Evolutionary conservation across 2,888 invertebrate species (phyloP), one percentile per base, ranked within the genome.

Genomic region (Eucera pruinosa): DNA sequence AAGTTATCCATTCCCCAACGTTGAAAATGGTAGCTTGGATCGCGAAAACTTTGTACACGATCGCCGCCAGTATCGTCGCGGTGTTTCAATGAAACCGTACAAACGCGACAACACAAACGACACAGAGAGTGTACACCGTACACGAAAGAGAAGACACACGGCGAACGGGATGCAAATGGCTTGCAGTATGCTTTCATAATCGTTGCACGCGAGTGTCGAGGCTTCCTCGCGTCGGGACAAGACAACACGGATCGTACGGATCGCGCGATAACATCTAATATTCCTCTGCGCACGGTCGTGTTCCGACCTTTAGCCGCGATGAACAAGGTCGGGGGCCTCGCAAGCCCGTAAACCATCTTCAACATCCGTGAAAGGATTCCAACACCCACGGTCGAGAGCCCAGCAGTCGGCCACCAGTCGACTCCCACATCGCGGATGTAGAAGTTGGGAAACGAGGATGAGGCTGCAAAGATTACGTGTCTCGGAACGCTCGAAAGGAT

Each of bases 351-450:
- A 88, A 89, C 84, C 86, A 89, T 89, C 86, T 80, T 87, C 84
- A 88, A 86, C 85, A 87, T 86, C 86, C 86, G 86, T 86, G 88
- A 88, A 89, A 88, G 89, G 88, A 87, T 88, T 86, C 85, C 84
- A 84, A 89, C 89, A 87, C 89, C 89, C 86, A 89, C 89, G 85
- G 77, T 55, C 68, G 77, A 41, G 80, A 78, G 58, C 81, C 66
- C 70, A 81, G 73, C 74, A 72, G 67, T 81, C 80, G 80, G 64
- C 74, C 81, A 81, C 72, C 57, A 55, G 67, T 60, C 71, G 70
- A 84, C 82, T 85, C 83, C 85, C 85, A 83, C 86, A 80, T 82
- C 78, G 79, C 79, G 73, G 78, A 74, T 74, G 65, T 78, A 61
- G 64, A 67, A 77, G 72, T 66, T 73, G 58, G 62, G 69, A 80